These are phyloP conservation scores for Spisula subtruncata DNA, from an alignment of 2,888 invertebrate genomes.

Conservation along the genomic window DNA sequence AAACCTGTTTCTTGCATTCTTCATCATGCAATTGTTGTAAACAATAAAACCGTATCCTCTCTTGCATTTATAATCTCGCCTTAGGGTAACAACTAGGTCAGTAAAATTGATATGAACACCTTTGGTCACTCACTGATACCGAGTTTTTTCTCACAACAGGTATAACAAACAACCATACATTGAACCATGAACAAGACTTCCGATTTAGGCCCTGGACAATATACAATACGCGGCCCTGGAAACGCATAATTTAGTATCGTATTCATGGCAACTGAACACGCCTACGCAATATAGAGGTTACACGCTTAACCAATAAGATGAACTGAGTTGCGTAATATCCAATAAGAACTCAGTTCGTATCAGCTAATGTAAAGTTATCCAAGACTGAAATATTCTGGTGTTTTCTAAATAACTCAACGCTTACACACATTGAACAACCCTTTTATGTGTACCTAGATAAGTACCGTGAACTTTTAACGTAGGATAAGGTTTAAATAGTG, in stretches of 20 bases:
- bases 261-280: slow-evolving; percentile 49
- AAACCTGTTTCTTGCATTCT: slow-evolving; percentile 72
- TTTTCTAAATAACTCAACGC: not conserved
- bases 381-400: not conserved
- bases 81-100: slow-evolving; percentile 32
- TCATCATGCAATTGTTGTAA: slow-evolving; percentile 63
- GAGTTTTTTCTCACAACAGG: slow-evolving; percentile 28
- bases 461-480: too few relatives aligned
- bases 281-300: slow-evolving; percentile 37
- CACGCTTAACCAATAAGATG: slow-evolving; percentile 53
- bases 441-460: too few relatives aligned
- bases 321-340: slow-evolving; percentile 59
- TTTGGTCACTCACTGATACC: slow-evolving; percentile 41
- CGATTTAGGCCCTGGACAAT: slow-evolving; percentile 51
- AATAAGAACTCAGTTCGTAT: slow-evolving; percentile 43
- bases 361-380: not conserved
- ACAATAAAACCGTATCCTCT: slow-evolving; percentile 34
- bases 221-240: slow-evolving; percentile 49
- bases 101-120: slow-evolving; percentile 33
- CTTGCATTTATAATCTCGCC: slow-evolving; percentile 45
- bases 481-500: too few relatives aligned
- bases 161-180: slow-evolving; percentile 17
- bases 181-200: slow-evolving; percentile 49
- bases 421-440: too few relatives aligned
- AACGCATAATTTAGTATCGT: slow-evolving; percentile 40